Evolutionary conservation across 1,140 invertebrate genomes (phyloP), one percentile per base, ranked within the genome.

Genomic region (Saccostrea echinata): DNA sequence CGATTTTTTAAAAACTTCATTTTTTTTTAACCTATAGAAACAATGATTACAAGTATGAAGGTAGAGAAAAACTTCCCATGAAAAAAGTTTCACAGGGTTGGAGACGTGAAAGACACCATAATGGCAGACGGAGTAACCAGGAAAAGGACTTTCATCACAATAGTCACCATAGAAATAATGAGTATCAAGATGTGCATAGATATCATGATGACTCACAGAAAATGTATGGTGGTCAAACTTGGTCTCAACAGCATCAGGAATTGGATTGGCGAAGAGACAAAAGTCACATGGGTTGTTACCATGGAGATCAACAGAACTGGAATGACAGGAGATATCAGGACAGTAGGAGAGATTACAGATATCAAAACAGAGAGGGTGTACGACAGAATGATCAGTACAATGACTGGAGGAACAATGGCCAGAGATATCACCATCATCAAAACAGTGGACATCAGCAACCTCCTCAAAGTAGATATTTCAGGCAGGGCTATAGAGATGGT

Each of bases 1-100:
- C n/a, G n/a, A n/a, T n/a, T n/a, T n/a, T n/a, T n/a, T n/a, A n/a
- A n/a, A n/a, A n/a, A n/a, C n/a, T n/a, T n/a, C n/a, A n/a, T n/a
- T n/a, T n/a, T 3, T 30, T 80, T 11, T 24, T 30, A 21, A 16
- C 12, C n/a, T 52, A 16, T 12, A 83, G 81, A 51, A 83, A 83
- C 51, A 12, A 12, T 12, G 81, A 83, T 3, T 83, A 83, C 51
- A 53, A 51, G 35, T 83, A 83, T 83, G 81, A 51, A n/a, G 81
- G 81, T 21, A 83, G 81, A 83, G 81, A 83, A 83, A 83, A 51
- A 83, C 81, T 83, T 51, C 81, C 81, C 18, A 83, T 83, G 81
- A 43, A n/a, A 24, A 83, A 83, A 52, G 3, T 30, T 76, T 4
- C 24, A 33, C 68, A 76, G 30, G 16, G 16, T 27, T 16, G 11